Evolutionary conservation across 2,888 invertebrate species (phyloP), one percentile per base, ranked within the genome.

Genomic region (Ethmia dodecea): DNA sequence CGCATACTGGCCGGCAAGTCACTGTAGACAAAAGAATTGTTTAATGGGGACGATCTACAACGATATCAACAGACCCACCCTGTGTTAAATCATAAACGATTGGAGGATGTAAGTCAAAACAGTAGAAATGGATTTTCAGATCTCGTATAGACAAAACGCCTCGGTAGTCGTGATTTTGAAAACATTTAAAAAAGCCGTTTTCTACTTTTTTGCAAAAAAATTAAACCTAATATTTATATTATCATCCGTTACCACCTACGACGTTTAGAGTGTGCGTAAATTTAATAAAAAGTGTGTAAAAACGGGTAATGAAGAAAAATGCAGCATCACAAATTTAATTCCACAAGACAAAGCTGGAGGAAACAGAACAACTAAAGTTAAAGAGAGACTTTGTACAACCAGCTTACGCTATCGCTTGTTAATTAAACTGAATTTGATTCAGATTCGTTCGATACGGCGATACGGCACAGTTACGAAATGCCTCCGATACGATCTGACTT

Each of bases 381-480:
- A n/a, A n/a, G n/a, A n/a, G n/a, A n/a, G n/a, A n/a, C n/a, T n/a
- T n/a, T n/a, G n/a, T n/a, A n/a, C n/a, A n/a, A n/a, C n/a, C n/a
- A n/a, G n/a, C n/a, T n/a, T n/a, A 22, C 50, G 47, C 37, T 38
- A 31, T 15, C 37, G 39, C 47, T 37, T 13, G 31, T 47, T 28
- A 40, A 55, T 57, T 53, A 40, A 25, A 32, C 52, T 47, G 22
- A 41, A 39, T 43, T 43, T 49, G 56, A 60, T 65, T 58, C 45
- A 63, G 60, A 66, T 55, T 50, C 33, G 45, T 54, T 49, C 55
- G 57, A 66, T 65, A 52, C 47, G 42, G 22, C 57, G 60, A 72
- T 72, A 68, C 55, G 48, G 59, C 55, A 67, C 60, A 58, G 65
- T 80, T 80, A 80, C 73, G 77, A 76, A 74, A 80, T 54, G 35